These are phyloP conservation scores for Linurgus olivaceus DNA, from an alignment of 2,797 vertebrate genomes.

Conservation along the genomic window DNA sequence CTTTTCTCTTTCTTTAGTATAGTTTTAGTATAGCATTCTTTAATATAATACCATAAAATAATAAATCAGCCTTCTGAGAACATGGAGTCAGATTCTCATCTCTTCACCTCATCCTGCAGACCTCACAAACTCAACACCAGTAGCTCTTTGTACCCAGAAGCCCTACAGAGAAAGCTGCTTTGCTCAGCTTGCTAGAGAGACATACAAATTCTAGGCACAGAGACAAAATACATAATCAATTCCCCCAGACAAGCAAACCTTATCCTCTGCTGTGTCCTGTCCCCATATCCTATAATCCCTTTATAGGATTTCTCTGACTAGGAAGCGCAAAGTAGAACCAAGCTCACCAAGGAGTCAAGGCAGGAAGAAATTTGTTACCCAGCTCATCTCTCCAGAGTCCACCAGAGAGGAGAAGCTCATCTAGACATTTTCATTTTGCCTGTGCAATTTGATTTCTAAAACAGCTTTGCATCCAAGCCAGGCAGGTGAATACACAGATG, in stretches of 20 bases:
- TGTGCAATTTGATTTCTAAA: not conserved
- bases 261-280: not conserved
- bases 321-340: not conserved
- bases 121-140: too few relatives aligned
- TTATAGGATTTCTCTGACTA: conserved; percentile 4
- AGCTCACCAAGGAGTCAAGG: not conserved
- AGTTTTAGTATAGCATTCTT: too few relatives aligned
- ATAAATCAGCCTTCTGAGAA: too few relatives aligned
- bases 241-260: not conserved
- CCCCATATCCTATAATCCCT: conserved; percentile 1
- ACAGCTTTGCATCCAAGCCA: not conserved
- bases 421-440: not conserved
- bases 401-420: not conserved
- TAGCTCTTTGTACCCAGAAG: not conserved
- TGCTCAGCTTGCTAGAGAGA: not conserved
- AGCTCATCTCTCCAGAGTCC: not conserved
- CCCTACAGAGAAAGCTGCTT: not conserved
- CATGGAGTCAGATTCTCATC: too few relatives aligned
- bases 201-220: not conserved
- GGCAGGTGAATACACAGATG: not conserved
- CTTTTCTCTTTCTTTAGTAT: too few relatives aligned
- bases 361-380: not conserved
- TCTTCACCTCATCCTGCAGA: too few relatives aligned
- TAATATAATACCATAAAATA: too few relatives aligned
- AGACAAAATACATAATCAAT: not conserved